Evolutionary conservation across 2,888 invertebrate species (phyloP), one percentile per base, ranked within the genome.

Genomic region (Tachystola acroxantha): DNA sequence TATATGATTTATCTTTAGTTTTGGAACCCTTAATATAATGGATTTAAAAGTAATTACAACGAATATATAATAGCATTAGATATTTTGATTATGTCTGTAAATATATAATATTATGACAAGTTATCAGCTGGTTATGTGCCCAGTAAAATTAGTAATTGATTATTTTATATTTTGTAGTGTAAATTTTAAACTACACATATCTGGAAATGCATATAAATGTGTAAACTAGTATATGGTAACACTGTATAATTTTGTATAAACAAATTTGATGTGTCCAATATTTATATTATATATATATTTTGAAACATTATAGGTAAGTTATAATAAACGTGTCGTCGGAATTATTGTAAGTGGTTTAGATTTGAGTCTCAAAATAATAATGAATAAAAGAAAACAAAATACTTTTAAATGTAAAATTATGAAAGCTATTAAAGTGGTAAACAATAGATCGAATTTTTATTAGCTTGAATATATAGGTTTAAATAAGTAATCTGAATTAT

Each of bases 241-340:
- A 36, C 30, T n/a, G 29, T 46, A 44, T 47, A 40, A 35, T 44
- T 52, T 43, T 46, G 42, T 49, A 48, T 42, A 53, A 39, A 44
- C n/a, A 16, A 11, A 14, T 32, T 19, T 26, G 16, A 28, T 29
- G 7, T 39, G 42, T 38, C 34, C 36, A 29, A 6, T 11, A 27
- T 27, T 5, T 27, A n/a, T 27, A 27, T 26, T 19, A 19, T 19
- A 7, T 37, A 14, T 31, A 14, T 36, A 37, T 40, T 36, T 37
- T 30, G 19, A 19, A 20, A 20, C 9, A 24, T 24, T 24, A 20
- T 7, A 7, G 20, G 20, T 5, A 13, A 10, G 34, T 30, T 34
- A 33, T 24, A 20, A 22, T 27, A 10, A 27, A 37, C 36, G 40
- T 50, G 24, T 46, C 34, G 31, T 46, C 32, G 33, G 36, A 43